Base-by-base conservation (phyloP, 2,113 vertebrate species). In the Pholis gunnellus region DNA sequence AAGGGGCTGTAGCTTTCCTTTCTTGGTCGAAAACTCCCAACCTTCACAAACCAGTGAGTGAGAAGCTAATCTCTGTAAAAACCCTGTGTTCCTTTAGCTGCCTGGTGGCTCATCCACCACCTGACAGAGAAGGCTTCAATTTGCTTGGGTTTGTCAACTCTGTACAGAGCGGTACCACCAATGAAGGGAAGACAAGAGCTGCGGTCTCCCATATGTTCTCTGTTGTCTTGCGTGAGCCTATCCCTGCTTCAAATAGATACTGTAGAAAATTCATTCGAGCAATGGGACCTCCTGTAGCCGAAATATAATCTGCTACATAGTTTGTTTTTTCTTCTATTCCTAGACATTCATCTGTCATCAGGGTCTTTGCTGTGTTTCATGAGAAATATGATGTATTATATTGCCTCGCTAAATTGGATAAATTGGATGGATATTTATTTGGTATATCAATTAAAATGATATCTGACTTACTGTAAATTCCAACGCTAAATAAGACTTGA, bases 21-120 rank as follows among this genome's bases (percentile, higher is more conserved):
- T 31, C 31, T 31, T 31, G 31, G 31, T 31, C 31, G 3, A 31
- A 31, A 31, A 31, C 31, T 31, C 29, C 18, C 48, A 2, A 29
- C 46, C 50, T 79, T 79, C 60, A 87, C 79, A 64, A 15, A 46
- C 2, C 71, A 48, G 34, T 20, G 68, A 72, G 67, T 38, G 36
- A 81, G 67, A 31, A 31, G 31, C 31, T 31, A 31, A 31, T 31
- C 64, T 52, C 52, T 75, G 31, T 67, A 69, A 34, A n/a, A 72
- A 61, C n/a, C 71, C 59, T 15, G 50, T 60, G 60, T 71, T n/a
- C 1, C 1, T 79, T 42, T 52, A 20, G 8, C 64, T n/a, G 67
- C 50, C 46, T 9, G 10, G 18, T 50, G 72, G 25, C 74, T 57
- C 57, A 56, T 31, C 67, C 0, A 4, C 69, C 69, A 72, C n/a